Percentiles rank a stretch among this genome's conserved stretches.
Conservation (phyloP, 1,140 invertebrate genomes). For the Teleogryllus occipitalis region DNA sequence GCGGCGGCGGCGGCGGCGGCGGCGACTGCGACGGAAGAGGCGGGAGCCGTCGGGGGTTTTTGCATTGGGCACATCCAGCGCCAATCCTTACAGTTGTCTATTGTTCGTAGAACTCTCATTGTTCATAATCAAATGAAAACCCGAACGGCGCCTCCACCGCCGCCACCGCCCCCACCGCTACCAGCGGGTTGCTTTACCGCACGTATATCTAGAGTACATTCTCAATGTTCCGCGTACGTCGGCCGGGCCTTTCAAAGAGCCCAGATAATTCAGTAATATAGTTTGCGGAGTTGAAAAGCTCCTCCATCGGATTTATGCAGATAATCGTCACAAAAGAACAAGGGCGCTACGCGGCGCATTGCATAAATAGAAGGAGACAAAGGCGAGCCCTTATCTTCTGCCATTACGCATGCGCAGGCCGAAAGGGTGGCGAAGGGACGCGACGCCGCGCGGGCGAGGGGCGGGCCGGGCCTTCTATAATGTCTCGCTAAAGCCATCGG, state of each 20-base stretch:
- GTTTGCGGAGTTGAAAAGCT: constrained; percentile 25
- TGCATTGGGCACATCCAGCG: neutral
- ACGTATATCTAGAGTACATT: constrained; percentile 17
- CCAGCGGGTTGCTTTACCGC: constrained; percentile 10
- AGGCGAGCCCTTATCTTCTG: constrained; percentile 23
- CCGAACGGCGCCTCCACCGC: constrained; percentile 7
- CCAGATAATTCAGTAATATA: constrained; percentile 26
- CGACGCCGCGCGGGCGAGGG: neutral
- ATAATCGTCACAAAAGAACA: constrained; percentile 26
- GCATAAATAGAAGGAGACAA: constrained; percentile 25
- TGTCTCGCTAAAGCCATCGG: constrained; percentile 23
- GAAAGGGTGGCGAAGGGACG: constrained; percentile 9
- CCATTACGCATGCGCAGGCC: constrained; percentile 24
- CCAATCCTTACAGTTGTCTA: constrained; percentile 24
- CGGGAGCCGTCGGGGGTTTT: neutral
- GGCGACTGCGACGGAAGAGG: neutral
- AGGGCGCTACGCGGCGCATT: constrained; percentile 20
- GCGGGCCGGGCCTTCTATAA: constrained; percentile 17
- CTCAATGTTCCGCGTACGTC: constrained; percentile 17
- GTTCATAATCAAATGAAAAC: constrained; percentile 26
- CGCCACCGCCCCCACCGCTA: neutral
- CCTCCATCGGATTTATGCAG: constrained; percentile 26
- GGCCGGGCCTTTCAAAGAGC: constrained; percentile 19
- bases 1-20: constrained; percentile 3
- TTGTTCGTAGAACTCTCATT: constrained; percentile 22